phyloP scores from a whole-genome alignment of 2,888 invertebrate genomes.

The Camponotus fellah region DNA sequence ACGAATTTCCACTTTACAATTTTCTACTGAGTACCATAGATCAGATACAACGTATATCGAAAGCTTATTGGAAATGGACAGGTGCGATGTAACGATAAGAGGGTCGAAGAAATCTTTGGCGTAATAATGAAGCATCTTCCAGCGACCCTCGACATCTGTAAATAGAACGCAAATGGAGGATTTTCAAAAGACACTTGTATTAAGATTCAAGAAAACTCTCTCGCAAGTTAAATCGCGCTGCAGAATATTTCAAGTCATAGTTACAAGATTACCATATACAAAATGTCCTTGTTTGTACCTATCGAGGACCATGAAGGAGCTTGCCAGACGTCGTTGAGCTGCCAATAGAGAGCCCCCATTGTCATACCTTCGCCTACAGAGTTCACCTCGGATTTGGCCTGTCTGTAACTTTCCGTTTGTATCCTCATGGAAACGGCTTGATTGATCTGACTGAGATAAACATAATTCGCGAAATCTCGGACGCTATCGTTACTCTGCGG shows the following conservation, averaged over 20 bases:
- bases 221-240: neutral
- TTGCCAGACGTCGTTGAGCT: slow-evolving; percentile 99
- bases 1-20: slow-evolving; percentile 87
- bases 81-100: slow-evolving; percentile 89
- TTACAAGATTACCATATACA: neutral
- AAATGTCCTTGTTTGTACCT: slow-evolving; percentile 86
- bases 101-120: slow-evolving; percentile 95
- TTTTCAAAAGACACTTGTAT: neutral
- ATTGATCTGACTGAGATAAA: slow-evolving; percentile 95
- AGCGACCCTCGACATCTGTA: slow-evolving; percentile 91
- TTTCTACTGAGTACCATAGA: slow-evolving; percentile 85
- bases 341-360: slow-evolving; percentile 99
- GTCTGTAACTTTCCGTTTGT: slow-evolving; percentile 94
- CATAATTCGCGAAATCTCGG: slow-evolving; percentile 89
- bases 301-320: slow-evolving; percentile 98
- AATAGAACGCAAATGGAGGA: slow-evolving; percentile 51
- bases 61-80: slow-evolving; percentile 87
- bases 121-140: slow-evolving; percentile 97
- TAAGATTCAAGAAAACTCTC: neutral
- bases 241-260: neutral
- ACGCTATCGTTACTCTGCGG: slow-evolving; percentile 87
- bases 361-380: slow-evolving; percentile 90
- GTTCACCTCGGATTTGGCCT: slow-evolving; percentile 86
- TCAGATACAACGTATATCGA: slow-evolving; percentile 90
- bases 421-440: slow-evolving; percentile 96